phyloP scores from a whole-genome alignment of 1,140 invertebrate genomes.

The Magallana ariakensis region DNA sequence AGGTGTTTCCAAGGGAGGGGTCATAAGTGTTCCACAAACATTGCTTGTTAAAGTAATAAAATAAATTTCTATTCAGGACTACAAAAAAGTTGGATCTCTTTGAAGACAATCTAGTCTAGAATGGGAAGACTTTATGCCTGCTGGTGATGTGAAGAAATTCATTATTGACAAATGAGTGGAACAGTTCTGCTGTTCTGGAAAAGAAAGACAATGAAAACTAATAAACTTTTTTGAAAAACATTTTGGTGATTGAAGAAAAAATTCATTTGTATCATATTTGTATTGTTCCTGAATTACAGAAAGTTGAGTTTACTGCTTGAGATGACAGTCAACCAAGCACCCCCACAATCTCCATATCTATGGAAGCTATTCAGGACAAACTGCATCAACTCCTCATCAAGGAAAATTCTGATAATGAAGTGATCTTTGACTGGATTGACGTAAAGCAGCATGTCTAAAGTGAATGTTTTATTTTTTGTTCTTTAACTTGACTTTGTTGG shows the following conservation, averaged over 20 bases:
- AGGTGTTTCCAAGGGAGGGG: too few relatives aligned
- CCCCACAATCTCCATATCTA: conserved; percentile 64
- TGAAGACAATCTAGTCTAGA: conserved; percentile 73
- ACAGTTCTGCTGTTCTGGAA: too few relatives aligned
- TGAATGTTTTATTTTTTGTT: background rate
- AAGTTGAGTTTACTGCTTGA: conserved; percentile 74
- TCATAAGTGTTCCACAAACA: background rate
- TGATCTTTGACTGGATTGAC: conserved; percentile 78
- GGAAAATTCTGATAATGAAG: conserved; percentile 68
- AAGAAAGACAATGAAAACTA: background rate
- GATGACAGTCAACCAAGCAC: conserved; percentile 64
- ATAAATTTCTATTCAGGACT: conserved; percentile 77
- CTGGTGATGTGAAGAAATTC: conserved; percentile 71
- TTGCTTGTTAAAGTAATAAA: too few relatives aligned
- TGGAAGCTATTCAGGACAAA: conserved; percentile 67
- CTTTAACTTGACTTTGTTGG: background rate
- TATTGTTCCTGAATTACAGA: conserved; percentile 62
- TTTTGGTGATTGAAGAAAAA: background rate
- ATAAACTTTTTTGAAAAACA: too few relatives aligned
- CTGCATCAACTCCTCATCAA: conserved; percentile 67
- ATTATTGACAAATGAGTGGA: conserved; percentile 71
- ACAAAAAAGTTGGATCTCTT: conserved; percentile 74
- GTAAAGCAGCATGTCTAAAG: conserved; percentile 57
- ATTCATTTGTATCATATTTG: background rate
- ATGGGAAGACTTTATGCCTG: conserved; percentile 74